Percentiles rank a stretch among this genome's conserved stretches.
Conservation (phyloP, 2,113 vertebrate genomes). For the Sminthopsis crassicaudata region DNA sequence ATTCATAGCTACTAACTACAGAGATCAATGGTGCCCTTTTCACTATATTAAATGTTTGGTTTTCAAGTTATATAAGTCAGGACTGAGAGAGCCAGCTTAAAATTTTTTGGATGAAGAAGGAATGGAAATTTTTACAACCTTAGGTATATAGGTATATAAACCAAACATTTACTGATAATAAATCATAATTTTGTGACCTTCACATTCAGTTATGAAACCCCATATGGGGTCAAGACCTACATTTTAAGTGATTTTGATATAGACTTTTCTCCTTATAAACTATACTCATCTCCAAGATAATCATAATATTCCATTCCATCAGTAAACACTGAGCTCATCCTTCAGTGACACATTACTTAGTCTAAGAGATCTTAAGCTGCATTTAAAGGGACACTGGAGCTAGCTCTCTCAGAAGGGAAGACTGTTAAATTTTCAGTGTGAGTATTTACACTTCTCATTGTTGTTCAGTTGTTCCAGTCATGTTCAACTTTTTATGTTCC, state of each 20-base stretch:
- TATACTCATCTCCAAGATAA: neutral
- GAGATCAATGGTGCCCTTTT: neutral
- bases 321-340: neutral
- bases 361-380: neutral
- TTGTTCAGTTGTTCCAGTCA: no score
- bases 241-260: no score
- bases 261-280: neutral
- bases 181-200: no score
- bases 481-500: no score
- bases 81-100: no score
- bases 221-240: no score
- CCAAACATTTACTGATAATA: no score
- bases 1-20: neutral
- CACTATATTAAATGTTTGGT: neutral
- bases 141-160: no score
- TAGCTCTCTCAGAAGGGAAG: neutral
- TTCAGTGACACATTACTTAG: neutral
- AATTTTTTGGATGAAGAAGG: no score
- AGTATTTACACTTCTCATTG: neutral
- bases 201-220: no score
- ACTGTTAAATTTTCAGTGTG: neutral
- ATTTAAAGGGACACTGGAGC: neutral
- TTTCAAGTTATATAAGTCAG: neutral
- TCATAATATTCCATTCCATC: neutral
- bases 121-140: no score